Conservation (phyloP, 2,113 vertebrate species). For the Solea senegalensis region DNA sequence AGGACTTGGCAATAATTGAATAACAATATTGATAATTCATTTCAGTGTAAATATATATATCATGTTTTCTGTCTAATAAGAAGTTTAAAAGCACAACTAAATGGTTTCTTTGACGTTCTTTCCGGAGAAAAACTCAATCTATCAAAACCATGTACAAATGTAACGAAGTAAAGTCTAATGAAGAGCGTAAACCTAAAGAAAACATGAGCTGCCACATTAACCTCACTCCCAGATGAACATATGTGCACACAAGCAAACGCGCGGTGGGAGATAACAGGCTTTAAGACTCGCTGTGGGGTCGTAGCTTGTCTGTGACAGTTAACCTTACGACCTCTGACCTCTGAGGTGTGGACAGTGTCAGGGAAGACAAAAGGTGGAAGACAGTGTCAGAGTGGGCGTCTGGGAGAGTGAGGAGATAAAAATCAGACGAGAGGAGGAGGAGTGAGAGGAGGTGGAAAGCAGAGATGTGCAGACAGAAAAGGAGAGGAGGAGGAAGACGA, state of each 20-base stretch:
- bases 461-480: conserved; percentile 25
- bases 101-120: no score
- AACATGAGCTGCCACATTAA: neutral
- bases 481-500: neutral
- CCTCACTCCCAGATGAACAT: conserved; percentile 20
- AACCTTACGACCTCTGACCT: conserved; percentile 60
- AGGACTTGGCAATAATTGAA: no score
- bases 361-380: conserved; percentile 37
- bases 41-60: no score
- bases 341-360: conserved; percentile 42
- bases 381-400: neutral
- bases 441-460: conserved; percentile 26
- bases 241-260: conserved; percentile 11
- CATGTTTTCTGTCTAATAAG: no score
- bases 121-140: no score
- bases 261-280: conserved; percentile 50
- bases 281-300: conserved; percentile 57
- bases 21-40: no score
- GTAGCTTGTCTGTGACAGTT: conserved; percentile 55
- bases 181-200: neutral
- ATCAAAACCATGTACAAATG: neutral
- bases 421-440: neutral
- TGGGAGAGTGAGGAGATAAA: conserved; percentile 13
- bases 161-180: neutral
- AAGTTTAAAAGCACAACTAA: no score